Conservation (phyloP, 2,113 vertebrate species). For the Engraulis encrasicolus region DNA sequence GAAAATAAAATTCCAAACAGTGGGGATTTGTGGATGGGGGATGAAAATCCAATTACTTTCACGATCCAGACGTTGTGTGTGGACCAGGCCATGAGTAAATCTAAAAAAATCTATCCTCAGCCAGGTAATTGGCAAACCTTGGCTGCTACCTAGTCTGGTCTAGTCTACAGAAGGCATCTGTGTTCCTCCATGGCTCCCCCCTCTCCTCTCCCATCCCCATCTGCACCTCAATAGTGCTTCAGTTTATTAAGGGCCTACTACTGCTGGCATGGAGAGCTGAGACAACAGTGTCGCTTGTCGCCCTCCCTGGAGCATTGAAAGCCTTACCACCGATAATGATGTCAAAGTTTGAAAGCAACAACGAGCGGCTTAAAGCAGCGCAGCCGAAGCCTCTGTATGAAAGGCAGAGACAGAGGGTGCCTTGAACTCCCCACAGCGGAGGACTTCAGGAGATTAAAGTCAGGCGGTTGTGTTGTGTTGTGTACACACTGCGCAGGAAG, state of each 20-base stretch:
- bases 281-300: background rate
- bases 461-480: no score
- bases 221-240: background rate
- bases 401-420: background rate
- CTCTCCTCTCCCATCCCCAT: background rate
- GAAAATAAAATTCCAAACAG: slow-evolving; percentile 12
- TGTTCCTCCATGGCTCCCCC: background rate
- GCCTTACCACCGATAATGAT: slow-evolving; percentile 22
- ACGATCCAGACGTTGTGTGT: background rate
- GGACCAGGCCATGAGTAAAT: slow-evolving; percentile 20
- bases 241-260: background rate
- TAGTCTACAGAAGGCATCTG: background rate
- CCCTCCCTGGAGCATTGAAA: slow-evolving; percentile 2
- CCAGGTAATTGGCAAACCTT: slow-evolving; percentile 30
- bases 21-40: background rate
- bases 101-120: slow-evolving; percentile 14
- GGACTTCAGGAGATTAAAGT: background rate
- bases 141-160: background rate
- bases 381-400: background rate
- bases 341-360: background rate
- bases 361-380: slow-evolving; percentile 1
- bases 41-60: slow-evolving; percentile 28
- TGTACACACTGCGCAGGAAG: background rate
- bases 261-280: background rate
- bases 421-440: background rate